These are phyloP conservation scores for Marasmarcha lunaedactyla DNA, from an alignment of 2,888 invertebrate species.

Conservation along the genomic window DNA sequence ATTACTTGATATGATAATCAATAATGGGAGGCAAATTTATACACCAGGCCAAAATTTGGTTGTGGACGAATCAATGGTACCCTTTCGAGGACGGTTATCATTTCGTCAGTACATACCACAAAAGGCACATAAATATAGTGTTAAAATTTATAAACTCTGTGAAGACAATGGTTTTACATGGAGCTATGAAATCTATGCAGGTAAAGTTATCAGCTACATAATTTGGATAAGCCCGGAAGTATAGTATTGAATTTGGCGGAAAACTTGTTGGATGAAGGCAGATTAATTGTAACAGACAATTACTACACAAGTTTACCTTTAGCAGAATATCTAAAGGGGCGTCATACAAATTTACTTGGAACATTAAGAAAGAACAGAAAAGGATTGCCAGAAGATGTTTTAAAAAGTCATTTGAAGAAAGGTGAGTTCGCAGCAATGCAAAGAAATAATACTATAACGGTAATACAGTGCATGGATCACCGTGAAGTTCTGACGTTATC, in stretches of 20 bases:
- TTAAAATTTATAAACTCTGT: slow-evolving; percentile 15
- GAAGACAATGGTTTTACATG: slow-evolving; percentile 10
- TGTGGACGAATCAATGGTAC: too few relatives aligned
- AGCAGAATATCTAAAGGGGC: slow-evolving; percentile 7
- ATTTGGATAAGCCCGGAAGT: slow-evolving; percentile 13
- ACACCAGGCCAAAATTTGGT: too few relatives aligned
- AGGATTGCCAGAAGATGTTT: slow-evolving; percentile 13
- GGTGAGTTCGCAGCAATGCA: slow-evolving; percentile 14
- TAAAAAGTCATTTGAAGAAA: slow-evolving; percentile 11
- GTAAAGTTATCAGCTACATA: slow-evolving; percentile 7
- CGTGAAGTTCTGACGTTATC: too few relatives aligned
- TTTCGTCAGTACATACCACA: too few relatives aligned
- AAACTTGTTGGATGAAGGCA: slow-evolving; percentile 12
- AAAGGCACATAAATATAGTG: too few relatives aligned
- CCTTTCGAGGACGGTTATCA: too few relatives aligned
- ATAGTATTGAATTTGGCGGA: slow-evolving; percentile 12
- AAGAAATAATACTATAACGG: slow-evolving; percentile 12
- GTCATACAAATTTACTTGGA: slow-evolving; percentile 7
- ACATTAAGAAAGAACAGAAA: slow-evolving; percentile 13
- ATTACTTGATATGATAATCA: too few relatives aligned
- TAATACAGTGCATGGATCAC: slow-evolving; percentile 17
- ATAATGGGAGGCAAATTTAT: too few relatives aligned
- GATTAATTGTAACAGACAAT: slow-evolving; percentile 14
- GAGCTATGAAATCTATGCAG: slow-evolving; percentile 13
- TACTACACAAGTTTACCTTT: slow-evolving; percentile 14